These are phyloP conservation scores for Papilio helenus DNA, from an alignment of 1,140 invertebrate genomes.

Conservation along the genomic window DNA sequence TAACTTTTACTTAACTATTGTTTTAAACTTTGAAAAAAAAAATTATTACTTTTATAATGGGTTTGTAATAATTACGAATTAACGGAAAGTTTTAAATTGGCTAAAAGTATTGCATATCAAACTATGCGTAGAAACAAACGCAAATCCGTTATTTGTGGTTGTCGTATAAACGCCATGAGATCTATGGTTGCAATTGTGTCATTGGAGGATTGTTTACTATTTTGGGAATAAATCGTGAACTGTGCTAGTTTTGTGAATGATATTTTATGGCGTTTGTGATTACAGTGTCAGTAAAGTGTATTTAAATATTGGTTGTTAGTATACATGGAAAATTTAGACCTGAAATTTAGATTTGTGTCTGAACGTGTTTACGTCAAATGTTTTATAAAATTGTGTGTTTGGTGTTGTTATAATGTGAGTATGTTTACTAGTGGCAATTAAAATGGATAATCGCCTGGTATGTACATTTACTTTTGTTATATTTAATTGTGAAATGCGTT, in stretches of 20 bases:
- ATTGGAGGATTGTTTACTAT: conserved; percentile 79
- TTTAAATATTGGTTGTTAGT: conserved; percentile 40
- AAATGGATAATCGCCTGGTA: conserved; percentile 42
- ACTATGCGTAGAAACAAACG: conserved; percentile 59
- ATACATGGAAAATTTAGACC: conserved; percentile 37
- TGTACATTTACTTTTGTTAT: conserved; percentile 31
- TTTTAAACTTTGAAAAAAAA: too few species aligned
- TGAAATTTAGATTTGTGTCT: conserved; percentile 45
- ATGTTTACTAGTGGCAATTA: conserved; percentile 43
- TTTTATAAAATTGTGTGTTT: conserved; percentile 62
- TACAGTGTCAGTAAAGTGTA: conserved; percentile 39
- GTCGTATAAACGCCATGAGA: conserved; percentile 72
- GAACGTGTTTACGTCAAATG: conserved; percentile 77
- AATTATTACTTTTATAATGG: neutral
- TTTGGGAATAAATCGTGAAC: conserved; percentile 61
- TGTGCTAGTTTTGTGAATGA: conserved; percentile 46
- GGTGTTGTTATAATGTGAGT: conserved; percentile 48
- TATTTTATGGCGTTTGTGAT: conserved; percentile 42
- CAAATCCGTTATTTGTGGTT: conserved; percentile 77
- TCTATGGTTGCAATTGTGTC: conserved; percentile 81
- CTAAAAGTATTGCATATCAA: neutral
- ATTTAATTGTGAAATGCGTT: conserved; percentile 3
- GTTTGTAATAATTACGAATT: neutral
- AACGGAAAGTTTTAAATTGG: neutral
- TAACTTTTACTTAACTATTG: too few species aligned